Percentiles rank a stretch among this genome's conserved stretches.
Conservation (phyloP, 2,888 invertebrate genomes). For the Agriopis marginaria region DNA sequence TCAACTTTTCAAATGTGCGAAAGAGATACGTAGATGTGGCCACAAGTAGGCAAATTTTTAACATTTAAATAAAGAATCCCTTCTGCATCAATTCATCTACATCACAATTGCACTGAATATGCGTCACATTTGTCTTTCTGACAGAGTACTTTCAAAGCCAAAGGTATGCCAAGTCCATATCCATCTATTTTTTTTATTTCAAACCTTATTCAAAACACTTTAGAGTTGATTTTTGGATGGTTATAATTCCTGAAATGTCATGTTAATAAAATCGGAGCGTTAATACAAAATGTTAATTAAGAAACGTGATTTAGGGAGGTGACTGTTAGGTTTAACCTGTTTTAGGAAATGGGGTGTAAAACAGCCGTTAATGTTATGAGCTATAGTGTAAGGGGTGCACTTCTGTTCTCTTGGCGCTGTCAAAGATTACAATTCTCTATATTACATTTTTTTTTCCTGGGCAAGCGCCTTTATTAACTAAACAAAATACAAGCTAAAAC, state of each 20-base stretch:
- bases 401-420: not conserved
- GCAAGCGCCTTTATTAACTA: too few species aligned
- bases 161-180: constrained; percentile 56
- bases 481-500: too few species aligned
- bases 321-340: constrained; percentile 40
- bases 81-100: constrained; percentile 54
- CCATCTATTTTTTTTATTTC: constrained; percentile 16
- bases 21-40: not conserved
- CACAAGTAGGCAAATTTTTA: not conserved
- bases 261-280: constrained; percentile 66
- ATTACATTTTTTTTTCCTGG: too few species aligned
- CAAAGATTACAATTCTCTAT: too few species aligned
- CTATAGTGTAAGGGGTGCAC: constrained; percentile 10
- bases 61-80: constrained; percentile 14
- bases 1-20: too few species aligned
- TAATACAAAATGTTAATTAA: constrained; percentile 66
- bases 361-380: constrained; percentile 34
- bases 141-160: constrained; percentile 66
- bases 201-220: constrained; percentile 16
- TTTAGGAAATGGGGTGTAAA: constrained; percentile 35
- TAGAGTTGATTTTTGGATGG: constrained; percentile 1
- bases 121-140: constrained; percentile 68
- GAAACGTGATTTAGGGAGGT: constrained; percentile 59
- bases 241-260: constrained; percentile 31
- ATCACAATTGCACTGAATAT: constrained; percentile 58